Conservation (phyloP, 2,113 vertebrate species). For the Entomyzon cyanotis region DNA sequence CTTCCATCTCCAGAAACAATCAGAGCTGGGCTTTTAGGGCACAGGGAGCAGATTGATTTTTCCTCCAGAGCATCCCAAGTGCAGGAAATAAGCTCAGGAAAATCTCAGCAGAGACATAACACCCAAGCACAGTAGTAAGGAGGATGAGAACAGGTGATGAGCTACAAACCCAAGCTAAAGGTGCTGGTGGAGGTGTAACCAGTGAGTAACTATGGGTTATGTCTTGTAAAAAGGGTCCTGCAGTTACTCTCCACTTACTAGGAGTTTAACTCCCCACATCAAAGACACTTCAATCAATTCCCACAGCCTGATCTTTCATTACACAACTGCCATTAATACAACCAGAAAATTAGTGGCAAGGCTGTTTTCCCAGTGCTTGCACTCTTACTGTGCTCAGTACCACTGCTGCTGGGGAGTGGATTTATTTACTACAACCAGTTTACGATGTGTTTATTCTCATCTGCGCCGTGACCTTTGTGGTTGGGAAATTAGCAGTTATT, state of each 20-base stretch:
- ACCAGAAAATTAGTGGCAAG: not conserved
- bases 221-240: not conserved
- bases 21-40: not conserved
- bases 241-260: not conserved
- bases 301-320: not conserved
- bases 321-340: not conserved
- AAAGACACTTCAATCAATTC: not conserved
- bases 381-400: not conserved
- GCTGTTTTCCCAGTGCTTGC: not conserved
- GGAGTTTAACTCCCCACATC: not conserved
- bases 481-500: constrained; percentile 6
- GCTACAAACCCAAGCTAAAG: not conserved
- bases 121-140: not conserved
- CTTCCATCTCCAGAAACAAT: not conserved
- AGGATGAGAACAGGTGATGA: not conserved
- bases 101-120: not conserved
- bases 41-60: not conserved
- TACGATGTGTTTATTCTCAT: not conserved
- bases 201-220: not conserved
- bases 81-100: not conserved
- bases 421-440: constrained; percentile 23
- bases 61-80: not conserved
- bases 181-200: not conserved
- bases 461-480: not conserved
- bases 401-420: not conserved